phyloP scores from a whole-genome alignment of 1,140 invertebrate species.

The Bombus soroeensis region DNA sequence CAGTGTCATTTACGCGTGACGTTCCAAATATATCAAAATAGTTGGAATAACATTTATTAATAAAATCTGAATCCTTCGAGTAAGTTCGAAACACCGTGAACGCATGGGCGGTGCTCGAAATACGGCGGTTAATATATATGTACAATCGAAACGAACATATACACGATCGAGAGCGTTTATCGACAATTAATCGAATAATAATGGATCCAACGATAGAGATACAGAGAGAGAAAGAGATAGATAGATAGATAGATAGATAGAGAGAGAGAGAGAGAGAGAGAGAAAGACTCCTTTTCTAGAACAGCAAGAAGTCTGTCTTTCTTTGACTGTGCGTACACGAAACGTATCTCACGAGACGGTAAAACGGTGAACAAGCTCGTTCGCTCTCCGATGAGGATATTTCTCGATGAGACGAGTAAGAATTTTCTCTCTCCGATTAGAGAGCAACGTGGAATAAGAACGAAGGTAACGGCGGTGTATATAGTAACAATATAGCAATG shows the following conservation, averaged over 20 bases:
- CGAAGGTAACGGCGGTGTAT: conserved; percentile 40
- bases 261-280: too few relatives aligned
- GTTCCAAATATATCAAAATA: conserved; percentile 39
- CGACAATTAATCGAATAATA: background rate
- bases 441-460: conserved; percentile 34
- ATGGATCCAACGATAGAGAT: background rate
- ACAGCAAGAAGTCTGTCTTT: background rate
- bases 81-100: background rate
- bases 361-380: conserved; percentile 1
- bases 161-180: background rate
- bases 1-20: background rate
- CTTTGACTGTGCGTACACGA: conserved; percentile 23
- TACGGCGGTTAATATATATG: background rate
- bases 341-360: conserved; percentile 26
- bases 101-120: background rate
- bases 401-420: background rate
- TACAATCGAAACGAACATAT: conserved; percentile 4
- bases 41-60: conserved; percentile 11
- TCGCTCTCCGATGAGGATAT: background rate
- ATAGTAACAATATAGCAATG: conserved; percentile 58
- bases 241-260: background rate
- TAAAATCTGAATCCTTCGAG: conserved; percentile 15
- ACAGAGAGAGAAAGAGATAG: background rate
- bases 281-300: background rate
- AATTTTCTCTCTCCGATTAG: background rate